phyloP scores from a whole-genome alignment of 2,797 vertebrate genomes.

The Sebastes trivittatus region DNA sequence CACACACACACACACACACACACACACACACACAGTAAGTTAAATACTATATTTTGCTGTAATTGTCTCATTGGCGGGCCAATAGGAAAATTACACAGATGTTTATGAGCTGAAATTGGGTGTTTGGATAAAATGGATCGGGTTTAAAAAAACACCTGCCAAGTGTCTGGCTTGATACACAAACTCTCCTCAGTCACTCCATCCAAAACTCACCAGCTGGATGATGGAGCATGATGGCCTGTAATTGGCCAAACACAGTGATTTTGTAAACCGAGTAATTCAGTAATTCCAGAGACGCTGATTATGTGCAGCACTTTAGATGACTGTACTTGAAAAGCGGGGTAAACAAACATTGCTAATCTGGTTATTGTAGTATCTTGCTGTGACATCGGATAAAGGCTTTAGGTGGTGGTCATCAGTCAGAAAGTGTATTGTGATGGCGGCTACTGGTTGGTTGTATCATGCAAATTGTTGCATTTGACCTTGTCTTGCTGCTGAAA shows the following conservation, averaged over 20 bases:
- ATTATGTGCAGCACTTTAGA: constrained; percentile 16
- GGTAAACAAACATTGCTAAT: background rate
- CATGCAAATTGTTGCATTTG: background rate
- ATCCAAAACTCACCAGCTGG: constrained; percentile 54
- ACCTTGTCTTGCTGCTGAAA: background rate
- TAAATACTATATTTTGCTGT: background rate
- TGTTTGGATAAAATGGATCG: constrained; percentile 7
- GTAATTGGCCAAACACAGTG: constrained; percentile 37
- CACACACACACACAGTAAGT: background rate
- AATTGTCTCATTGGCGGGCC: background rate
- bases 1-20: background rate
- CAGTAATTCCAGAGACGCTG: constrained; percentile 41
- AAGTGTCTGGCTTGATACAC: constrained; percentile 28
- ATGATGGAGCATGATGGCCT: constrained; percentile 39
- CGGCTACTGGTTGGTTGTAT: background rate
- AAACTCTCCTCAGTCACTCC: constrained; percentile 27
- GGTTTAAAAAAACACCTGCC: constrained; percentile 35
- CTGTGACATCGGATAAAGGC: background rate
- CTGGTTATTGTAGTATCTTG: background rate
- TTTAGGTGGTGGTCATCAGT: background rate
- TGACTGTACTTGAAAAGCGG: constrained; percentile 3
- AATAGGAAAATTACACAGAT: constrained; percentile 23
- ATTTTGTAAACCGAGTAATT: constrained; percentile 50
- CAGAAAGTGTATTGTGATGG: background rate
- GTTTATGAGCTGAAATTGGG: constrained; percentile 15